phyloP scores from a whole-genome alignment of 2,797 vertebrate genomes.

The Ctenopoma multispine region DNA sequence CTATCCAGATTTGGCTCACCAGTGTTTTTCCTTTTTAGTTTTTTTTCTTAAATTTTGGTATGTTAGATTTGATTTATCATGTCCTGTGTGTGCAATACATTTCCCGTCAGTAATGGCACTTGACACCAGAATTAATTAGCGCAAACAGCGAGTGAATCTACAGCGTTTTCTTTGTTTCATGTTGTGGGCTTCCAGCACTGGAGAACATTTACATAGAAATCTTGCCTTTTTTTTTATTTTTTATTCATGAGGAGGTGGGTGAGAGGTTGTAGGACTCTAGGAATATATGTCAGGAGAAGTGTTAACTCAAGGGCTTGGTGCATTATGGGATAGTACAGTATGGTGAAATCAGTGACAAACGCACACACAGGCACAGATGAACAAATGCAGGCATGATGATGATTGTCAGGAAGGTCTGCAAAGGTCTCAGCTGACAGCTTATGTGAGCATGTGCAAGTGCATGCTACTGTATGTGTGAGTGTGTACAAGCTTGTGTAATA shows the following conservation, averaged over 20 bases:
- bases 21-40: neutral
- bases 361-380: neutral
- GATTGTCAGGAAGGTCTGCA: constrained; percentile 3
- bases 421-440: constrained; percentile 39
- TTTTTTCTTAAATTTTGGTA: constrained; percentile 9
- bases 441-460: constrained; percentile 20
- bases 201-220: neutral
- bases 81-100: constrained; percentile 9
- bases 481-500: constrained; percentile 28
- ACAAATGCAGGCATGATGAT: neutral
- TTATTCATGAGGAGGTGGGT: constrained; percentile 42
- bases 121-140: constrained; percentile 1
- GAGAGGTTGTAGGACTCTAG: constrained; percentile 35
- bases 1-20: neutral
- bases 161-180: neutral
- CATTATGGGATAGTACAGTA: constrained; percentile 43
- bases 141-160: neutral
- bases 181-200: neutral
- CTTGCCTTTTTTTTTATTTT: neutral
- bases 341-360: constrained; percentile 19
- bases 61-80: constrained; percentile 6
- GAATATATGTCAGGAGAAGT: constrained; percentile 56
- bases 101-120: neutral
- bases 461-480: constrained; percentile 19
- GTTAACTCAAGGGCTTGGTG: constrained; percentile 48